Percentiles rank a stretch among this genome's conserved stretches.
phyloP scores from a whole-genome alignment of 2,113 vertebrate genomes.

The Petrocephalus microphthalmus region DNA sequence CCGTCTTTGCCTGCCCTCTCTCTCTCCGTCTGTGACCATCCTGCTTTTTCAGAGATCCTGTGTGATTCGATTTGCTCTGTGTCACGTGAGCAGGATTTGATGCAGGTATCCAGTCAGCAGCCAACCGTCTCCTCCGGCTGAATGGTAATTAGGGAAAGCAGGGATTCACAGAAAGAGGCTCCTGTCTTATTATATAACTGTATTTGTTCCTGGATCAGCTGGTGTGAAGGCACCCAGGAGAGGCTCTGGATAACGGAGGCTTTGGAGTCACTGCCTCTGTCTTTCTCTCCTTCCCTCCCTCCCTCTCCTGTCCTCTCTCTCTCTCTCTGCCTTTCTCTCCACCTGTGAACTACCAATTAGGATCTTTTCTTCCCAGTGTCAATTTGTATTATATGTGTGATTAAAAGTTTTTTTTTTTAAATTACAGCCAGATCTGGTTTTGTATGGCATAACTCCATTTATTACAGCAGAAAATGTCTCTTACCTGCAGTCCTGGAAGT shows the following conservation, averaged over 20 bases:
- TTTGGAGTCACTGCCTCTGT: background rate
- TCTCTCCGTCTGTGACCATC: background rate
- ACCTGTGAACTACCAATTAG: background rate
- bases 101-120: constrained; percentile 1
- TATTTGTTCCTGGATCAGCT: background rate
- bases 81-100: background rate
- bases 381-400: background rate
- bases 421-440: background rate
- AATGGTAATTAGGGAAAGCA: background rate
- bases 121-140: background rate
- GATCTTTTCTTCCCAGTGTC: background rate
- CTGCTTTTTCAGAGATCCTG: background rate
- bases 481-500: background rate
- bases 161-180: background rate
- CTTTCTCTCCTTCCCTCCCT: background rate
- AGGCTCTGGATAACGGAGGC: background rate
- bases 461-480: background rate
- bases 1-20: background rate
- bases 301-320: background rate
- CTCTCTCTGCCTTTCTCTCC: background rate
- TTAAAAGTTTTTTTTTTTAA: background rate
- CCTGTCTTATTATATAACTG: background rate
- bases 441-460: background rate
- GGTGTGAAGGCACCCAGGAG: background rate
- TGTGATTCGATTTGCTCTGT: background rate